Conservation (phyloP, 2,888 invertebrate genomes). For the Melitaea athalia region DNA sequence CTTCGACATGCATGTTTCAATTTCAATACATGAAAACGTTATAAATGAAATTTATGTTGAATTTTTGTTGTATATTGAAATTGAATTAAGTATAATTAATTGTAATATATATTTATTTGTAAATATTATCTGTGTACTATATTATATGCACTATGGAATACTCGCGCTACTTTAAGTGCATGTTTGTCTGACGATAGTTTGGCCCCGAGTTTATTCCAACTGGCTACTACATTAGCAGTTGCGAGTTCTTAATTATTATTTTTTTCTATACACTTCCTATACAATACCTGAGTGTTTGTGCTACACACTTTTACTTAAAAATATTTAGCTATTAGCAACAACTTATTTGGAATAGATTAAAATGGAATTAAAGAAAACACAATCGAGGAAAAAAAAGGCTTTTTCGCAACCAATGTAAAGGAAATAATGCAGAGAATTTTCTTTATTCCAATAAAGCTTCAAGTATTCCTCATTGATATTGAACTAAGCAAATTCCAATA, state of each 20-base stretch:
- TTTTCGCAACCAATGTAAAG: neutral
- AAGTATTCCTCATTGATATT: constrained; percentile 20
- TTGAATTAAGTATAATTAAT: neutral
- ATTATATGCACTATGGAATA: too few relatives aligned
- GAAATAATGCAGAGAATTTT: neutral
- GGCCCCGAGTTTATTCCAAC: too few relatives aligned
- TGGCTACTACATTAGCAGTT: too few relatives aligned
- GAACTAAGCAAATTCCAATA: constrained; percentile 15
- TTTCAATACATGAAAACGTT: constrained; percentile 15
- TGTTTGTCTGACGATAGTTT: too few relatives aligned
- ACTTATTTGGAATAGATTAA: neutral
- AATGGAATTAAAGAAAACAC: neutral
- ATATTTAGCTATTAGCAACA: too few relatives aligned
- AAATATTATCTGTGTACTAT: too few relatives aligned
- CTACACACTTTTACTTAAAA: too few relatives aligned
- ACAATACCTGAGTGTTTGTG: too few relatives aligned
- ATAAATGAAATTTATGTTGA: neutral
- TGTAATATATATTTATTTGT: too few relatives aligned
- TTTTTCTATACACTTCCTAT: too few relatives aligned
- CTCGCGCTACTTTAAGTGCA: too few relatives aligned
- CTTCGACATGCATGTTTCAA: constrained; percentile 27
- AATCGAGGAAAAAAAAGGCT: neutral
- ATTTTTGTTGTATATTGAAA: neutral
- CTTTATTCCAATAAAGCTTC: constrained; percentile 13
- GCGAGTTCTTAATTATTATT: too few relatives aligned